Evolutionary conservation across 37 sponge, comb jelly and placozoan genomes (phyloP).

Genomic region (Agelas oroides): DNA sequence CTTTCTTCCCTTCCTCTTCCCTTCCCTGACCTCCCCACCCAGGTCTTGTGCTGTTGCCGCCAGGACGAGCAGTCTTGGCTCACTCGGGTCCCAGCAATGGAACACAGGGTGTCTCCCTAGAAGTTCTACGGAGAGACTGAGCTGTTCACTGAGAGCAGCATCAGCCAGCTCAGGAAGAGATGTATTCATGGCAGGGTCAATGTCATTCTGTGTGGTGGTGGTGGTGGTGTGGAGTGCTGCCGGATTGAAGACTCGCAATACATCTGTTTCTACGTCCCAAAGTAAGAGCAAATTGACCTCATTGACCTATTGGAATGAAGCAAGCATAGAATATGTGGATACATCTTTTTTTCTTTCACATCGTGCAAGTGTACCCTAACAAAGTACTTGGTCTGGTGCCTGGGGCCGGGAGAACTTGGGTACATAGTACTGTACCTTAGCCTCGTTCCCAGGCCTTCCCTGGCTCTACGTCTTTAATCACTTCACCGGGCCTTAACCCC

Average conservation of each 20-base stretch:
- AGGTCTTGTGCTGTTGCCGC: background rate
- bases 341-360: no score
- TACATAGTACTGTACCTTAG: no score
- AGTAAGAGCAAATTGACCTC: slow-evolving; percentile 2
- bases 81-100: slow-evolving; percentile 78
- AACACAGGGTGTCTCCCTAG: slow-evolving; percentile 9
- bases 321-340: no score
- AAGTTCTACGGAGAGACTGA: slow-evolving; percentile 19
- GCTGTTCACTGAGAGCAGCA: slow-evolving; percentile 41
- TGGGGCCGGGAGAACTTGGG: no score
- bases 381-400: no score
- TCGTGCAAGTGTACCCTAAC: no score
- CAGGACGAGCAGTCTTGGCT: slow-evolving; percentile 64
- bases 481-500: no score
- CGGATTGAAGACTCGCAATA: slow-evolving; percentile 29
- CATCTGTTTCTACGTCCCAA: slow-evolving; percentile 52
- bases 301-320: background rate
- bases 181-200: background rate
- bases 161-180: slow-evolving; percentile 34
- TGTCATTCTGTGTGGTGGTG: background rate
- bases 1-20: background rate
- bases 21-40: background rate
- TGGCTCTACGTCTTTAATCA: no score
- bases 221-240: background rate
- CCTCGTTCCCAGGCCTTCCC: no score